Evolutionary conservation across 1,140 invertebrate genomes (phyloP), one percentile per base, ranked within the genome.

Genomic region (Tachypleus tridentatus): DNA sequence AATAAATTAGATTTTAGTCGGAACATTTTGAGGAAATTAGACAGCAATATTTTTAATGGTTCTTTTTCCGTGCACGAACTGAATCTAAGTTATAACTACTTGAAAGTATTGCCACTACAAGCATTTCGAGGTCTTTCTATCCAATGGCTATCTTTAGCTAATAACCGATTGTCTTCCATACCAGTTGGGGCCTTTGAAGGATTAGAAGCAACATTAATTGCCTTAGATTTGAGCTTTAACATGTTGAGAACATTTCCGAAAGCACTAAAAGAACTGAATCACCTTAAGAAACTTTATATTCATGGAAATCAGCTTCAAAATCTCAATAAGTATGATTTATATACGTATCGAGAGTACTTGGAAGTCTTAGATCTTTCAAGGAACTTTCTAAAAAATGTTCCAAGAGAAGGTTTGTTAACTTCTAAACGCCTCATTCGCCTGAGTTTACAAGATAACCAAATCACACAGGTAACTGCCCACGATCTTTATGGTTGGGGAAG

Each of bases 361-460:
- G 84, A 87, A 72, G 87, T 87, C 4, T 75, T 93, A 3, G 90
- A 88, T 49, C 77, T 93, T 4, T 86, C 87, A 50, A 87, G 87
- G 0, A 93, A 93, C 76, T 84, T 83, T 72, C 81, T 93, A 64
- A 83, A 80, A 59, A 78, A 79, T 58, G 82, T 93, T 49, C 90
- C 91, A 4, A 80, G 81, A 7, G 75, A 82, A 49, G 81, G 85
- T 0, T 74, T 94, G 47, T 80, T 80, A 69, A 81, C 84, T 72
- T 85, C 88, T 70, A 82, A 82, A 4, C 83, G 81, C 65, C 78
- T 94, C 57, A 80, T 86, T 9, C 89, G 91, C 76, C 80, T 94
- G 58, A 92, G 93, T 77, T 82, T 93, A 64, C 89, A 88, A 51
- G 91, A 93, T 73, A 94, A 94, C 74, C 84, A 83, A 69, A 91